Evolutionary conservation across 2,797 vertebrate species (phyloP).

Genomic region (Pseudotriccus pelzelni): DNA sequence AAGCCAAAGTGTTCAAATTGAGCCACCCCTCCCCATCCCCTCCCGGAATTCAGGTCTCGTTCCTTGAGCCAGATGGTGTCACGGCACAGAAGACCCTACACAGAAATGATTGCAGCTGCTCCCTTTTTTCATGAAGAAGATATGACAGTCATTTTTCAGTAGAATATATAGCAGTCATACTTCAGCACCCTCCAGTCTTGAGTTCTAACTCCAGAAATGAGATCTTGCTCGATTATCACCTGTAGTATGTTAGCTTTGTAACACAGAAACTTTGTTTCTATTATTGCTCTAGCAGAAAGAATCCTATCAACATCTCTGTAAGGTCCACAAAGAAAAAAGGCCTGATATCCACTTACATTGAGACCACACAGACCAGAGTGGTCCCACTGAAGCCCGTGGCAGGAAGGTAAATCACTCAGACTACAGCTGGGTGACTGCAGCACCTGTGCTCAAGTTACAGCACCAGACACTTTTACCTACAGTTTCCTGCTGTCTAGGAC

Average conservation of each 20-base stretch:
- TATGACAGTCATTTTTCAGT: not conserved
- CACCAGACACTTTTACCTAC: not conserved
- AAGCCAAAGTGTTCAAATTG: not conserved
- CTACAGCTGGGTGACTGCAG: not conserved
- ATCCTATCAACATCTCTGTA: not conserved
- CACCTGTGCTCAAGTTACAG: rapidly evolving
- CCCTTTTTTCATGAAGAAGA: not conserved
- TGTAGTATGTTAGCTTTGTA: not conserved
- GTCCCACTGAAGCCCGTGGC: not conserved
- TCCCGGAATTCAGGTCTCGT: not conserved
- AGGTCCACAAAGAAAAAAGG: not conserved
- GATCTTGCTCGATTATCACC: not conserved
- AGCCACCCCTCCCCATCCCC: not conserved
- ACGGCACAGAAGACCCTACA: not conserved
- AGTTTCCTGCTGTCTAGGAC: not conserved
- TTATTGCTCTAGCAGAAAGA: not conserved
- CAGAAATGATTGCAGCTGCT: not conserved
- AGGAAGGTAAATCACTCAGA: not conserved
- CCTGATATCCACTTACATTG: not conserved
- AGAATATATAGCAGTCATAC: not conserved
- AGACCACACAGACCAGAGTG: not conserved
- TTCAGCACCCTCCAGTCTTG: not conserved
- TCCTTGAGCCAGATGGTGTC: not conserved
- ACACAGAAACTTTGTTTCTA: not conserved
- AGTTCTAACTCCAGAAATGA: not conserved